Percentiles rank a stretch among this genome's conserved stretches.
phyloP scores from a whole-genome alignment of 1,140 invertebrate species.

The Spodoptera litura region DNA sequence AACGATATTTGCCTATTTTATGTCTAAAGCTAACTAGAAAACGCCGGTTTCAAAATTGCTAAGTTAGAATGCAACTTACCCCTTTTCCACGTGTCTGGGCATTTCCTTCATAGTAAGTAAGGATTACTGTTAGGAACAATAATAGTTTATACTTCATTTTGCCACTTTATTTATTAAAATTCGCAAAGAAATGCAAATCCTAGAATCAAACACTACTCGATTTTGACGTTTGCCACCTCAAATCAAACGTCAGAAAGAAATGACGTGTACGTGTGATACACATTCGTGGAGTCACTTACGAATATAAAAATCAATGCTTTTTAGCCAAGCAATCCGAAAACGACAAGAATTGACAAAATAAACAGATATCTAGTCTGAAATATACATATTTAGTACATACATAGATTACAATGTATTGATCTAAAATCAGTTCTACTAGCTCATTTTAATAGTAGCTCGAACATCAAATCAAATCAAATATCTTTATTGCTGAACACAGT shows the following conservation, averaged over 20 bases:
- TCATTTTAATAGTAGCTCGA: no score
- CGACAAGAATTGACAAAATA: no score
- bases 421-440: no score
- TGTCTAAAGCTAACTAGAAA: conserved; percentile 2
- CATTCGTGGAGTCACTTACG: background rate
- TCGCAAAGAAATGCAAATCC: conserved; percentile 34
- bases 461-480: no score
- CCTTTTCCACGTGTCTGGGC: conserved; percentile 76
- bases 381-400: no score
- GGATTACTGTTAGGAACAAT: conserved; percentile 64
- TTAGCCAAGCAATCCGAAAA: no score
- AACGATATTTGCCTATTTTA: no score
- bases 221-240: conserved; percentile 50
- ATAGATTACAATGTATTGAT: no score
- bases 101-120: conserved; percentile 70
- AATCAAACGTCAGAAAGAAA: conserved; percentile 46
- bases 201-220: background rate
- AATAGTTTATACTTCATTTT: conserved; percentile 75
- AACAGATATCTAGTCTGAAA: no score
- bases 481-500: no score
- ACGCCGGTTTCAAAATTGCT: conserved; percentile 30
- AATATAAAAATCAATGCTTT: no score
- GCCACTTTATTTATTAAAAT: conserved; percentile 27
- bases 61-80: conserved; percentile 57
- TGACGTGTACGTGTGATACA: conserved; percentile 41